A percentile compares a stretch with the other conserved stretches of the same genome.
phyloP scores from a whole-genome alignment of 30 jellyfish, hydroid and myxozoan genomes.

The Cassiopea andromeda region DNA sequence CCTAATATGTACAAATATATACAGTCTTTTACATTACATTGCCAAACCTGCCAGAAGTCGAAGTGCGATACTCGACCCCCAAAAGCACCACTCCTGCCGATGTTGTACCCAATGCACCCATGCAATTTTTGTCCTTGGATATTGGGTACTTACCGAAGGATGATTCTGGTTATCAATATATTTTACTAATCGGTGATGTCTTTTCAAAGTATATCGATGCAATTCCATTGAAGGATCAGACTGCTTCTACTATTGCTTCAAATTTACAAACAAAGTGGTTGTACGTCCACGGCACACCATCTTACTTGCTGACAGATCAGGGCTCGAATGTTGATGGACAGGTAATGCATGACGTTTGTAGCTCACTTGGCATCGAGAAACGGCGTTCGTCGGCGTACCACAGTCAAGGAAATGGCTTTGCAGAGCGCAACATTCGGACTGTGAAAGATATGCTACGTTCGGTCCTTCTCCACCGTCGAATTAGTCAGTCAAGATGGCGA shows the following conservation, averaged over 20 bases:
- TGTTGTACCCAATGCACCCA: slow-evolving; percentile 54
- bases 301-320: slow-evolving; percentile 31
- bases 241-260: slow-evolving; percentile 25
- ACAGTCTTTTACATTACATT: slow-evolving; percentile 12
- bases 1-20: slow-evolving; percentile 55
- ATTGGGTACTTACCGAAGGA: slow-evolving; percentile 29
- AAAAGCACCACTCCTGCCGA: slow-evolving; percentile 42
- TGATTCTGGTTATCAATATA: slow-evolving; percentile 2
- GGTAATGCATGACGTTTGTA: slow-evolving; percentile 13
- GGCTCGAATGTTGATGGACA: slow-evolving; percentile 52
- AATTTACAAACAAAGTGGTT: neutral
- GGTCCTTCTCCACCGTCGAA: slow-evolving; percentile 21
- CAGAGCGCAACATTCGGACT: slow-evolving; percentile 37
- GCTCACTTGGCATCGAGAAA: slow-evolving; percentile 21
- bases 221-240: slow-evolving; percentile 40
- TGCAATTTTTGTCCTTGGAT: slow-evolving; percentile 31
- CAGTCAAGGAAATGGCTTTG: slow-evolving; percentile 33
- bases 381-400: slow-evolving; percentile 43
- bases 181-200: slow-evolving; percentile 33
- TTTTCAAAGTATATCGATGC: slow-evolving; percentile 30
- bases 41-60: slow-evolving; percentile 59
- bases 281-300: slow-evolving; percentile 22
- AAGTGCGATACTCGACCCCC: slow-evolving; percentile 45
- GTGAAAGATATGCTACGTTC: slow-evolving; percentile 42
- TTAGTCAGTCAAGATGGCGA: slow-evolving; percentile 22